Conservation (phyloP, 2,888 invertebrate species). For the Chromoteleia sp. region DNA sequence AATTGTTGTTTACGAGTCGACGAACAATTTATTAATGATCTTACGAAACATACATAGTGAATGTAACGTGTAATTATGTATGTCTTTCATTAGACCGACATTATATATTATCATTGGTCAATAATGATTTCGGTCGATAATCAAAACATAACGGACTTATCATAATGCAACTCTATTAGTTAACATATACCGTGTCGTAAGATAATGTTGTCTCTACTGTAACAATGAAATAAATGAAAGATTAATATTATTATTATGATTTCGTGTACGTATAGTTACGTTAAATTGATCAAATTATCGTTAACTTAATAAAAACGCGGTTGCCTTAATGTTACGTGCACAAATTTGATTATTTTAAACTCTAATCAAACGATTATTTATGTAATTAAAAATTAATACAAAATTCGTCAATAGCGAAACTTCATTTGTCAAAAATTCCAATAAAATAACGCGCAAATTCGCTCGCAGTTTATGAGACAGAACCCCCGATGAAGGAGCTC, state of each 20-base stretch:
- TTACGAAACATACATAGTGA: too few relatives aligned
- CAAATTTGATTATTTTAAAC: too few relatives aligned
- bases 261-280: background rate
- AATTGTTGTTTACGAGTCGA: too few relatives aligned
- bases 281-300: too few relatives aligned
- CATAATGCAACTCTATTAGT: constrained; percentile 22
- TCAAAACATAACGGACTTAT: constrained; percentile 35
- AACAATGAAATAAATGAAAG: constrained; percentile 26
- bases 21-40: too few relatives aligned
- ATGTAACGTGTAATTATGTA: too few relatives aligned
- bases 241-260: constrained; percentile 34
- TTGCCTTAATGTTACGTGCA: too few relatives aligned
- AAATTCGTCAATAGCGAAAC: background rate
- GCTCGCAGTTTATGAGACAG: constrained; percentile 30
- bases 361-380: too few relatives aligned
- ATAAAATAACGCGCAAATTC: constrained; percentile 19
- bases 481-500: constrained; percentile 23
- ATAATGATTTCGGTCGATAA: constrained; percentile 32
- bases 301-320: too few relatives aligned
- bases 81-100: too few relatives aligned
- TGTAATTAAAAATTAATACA: too few relatives aligned
- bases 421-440: constrained; percentile 1
- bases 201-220: constrained; percentile 6
- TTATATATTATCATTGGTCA: background rate
- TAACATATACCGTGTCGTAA: constrained; percentile 8